Base-by-base conservation (phyloP, 2,113 vertebrate species). In the Cochlearius cochlearius region DNA sequence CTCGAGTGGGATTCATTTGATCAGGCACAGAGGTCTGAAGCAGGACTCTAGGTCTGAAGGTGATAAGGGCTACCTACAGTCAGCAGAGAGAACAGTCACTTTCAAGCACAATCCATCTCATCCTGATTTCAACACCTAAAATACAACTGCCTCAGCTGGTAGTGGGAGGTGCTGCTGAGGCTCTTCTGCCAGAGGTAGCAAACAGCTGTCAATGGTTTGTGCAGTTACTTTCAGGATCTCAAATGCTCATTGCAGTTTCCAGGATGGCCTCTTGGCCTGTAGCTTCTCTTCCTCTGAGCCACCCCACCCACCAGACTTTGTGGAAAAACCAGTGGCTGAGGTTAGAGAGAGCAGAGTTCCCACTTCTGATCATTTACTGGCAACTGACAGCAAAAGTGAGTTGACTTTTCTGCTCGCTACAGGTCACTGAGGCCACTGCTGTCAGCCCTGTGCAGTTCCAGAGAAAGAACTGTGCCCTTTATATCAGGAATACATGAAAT, bases 261-360 rank as follows among this genome's bases (percentile, higher is more conserved):
- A 62, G 45, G 19, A 58, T 56, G 20, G 7, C 83, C 32, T 63
- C 39, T 41, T 63, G 53, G 38, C 45, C 47, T 67, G 41, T 36
- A 72, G 32, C 17, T 59, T 10, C 16, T 66, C 21, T 91, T 76
- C 15, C 34, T 52, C 27, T 1, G 1, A 83, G 21, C 12, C 34
- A 64, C 15, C 3, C 15, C 12, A 39, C 11, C 15, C 12, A 39
- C 11, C 15, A 0, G 0, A 30, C 25, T 27, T 39, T 49, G 12
- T 76, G 20, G 47, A 82, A 87, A 41, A 22, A 69, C 23, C 45
- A 45, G 8, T 25, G 30, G 29, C 0, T 79, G 49, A 88, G 5
- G 10, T 69, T 43, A 77, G 16, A 76, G 49, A 83, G 11, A 86
- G 29, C 34, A 71, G 36, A 63, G 59, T 75, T 96, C 88, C 34